Evolutionary conservation across 1,140 invertebrate genomes (phyloP), one percentile per base, ranked within the genome.

Genomic region (Propsilocerus akamusi): DNA sequence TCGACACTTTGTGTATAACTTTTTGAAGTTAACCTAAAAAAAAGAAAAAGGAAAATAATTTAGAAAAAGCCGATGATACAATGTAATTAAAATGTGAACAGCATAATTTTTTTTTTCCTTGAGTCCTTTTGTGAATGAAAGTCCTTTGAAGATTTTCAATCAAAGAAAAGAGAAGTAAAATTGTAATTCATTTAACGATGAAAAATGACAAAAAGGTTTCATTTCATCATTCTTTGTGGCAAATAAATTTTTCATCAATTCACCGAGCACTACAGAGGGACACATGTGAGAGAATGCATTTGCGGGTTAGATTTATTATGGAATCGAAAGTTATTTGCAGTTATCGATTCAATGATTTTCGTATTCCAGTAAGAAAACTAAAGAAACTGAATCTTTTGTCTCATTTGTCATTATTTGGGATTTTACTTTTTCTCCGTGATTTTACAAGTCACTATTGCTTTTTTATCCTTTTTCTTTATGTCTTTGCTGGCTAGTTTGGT

Each of bases 101-200:
- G 2, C 10, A 30, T 11, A n/a, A 30, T 11, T 30, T n/a, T 30
- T 30, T 30, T 30, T 4, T 11, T 30, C 28, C 10, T 7, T 30
- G 28, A 8, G 28, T 11, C 28, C 10, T 30, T 30, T 30, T n/a
- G n/a, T n/a, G n/a, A n/a, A n/a, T n/a, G n/a, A 30, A 8, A 30
- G 28, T 30, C 10, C 2, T 30, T 8, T 11, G 10, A 30, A 30
- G n/a, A 30, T 11, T n/a, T 30, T 11, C 28, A 30, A 30, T 30
- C 28, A 30, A 30, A 11, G 28, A 41, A 20, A 41, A 20, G 22
- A 41, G 14, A 41, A 20, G 14, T 20, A 41, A 41, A 41, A 20
- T 41, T 20, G 34, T 41, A 41, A 41, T 41, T 41, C 34, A 41
- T 41, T 41, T 20, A 41, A 41, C 22, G 22, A 41, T 41, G 34